Base-by-base conservation (phyloP, 2,113 vertebrate genomes). In the Malurus cyaneus region DNA sequence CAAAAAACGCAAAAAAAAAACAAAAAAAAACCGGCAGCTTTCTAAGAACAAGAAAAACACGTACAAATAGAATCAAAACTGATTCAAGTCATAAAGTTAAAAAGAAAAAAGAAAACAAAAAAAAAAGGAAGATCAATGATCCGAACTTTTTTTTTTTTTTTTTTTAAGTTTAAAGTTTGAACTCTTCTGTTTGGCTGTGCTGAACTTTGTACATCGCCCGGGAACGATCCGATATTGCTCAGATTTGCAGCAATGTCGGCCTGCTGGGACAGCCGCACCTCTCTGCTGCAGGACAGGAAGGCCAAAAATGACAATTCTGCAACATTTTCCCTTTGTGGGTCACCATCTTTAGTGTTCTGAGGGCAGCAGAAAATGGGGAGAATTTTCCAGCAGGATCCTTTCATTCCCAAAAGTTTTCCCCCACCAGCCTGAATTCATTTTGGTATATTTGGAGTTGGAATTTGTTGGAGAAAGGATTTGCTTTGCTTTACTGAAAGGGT, bases 91-190 rank as follows among this genome's bases (percentile, higher is more conserved):
- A 97, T 88, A 98, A 39, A 39, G 93, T 94, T 90, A 52, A 96
- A 97, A 96, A 96, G 84, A 92, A n/a, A 36, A 96, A 97, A 95
- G 81, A 87, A 96, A 95, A 96, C 87, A 78, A 86, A 96, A 86
- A 78, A 86, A 96, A 86, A 93, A 97, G 95, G 97, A 96, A 97
- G 98, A 98, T 98, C 98, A 98, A 98, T 98, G 98, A 98, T 98
- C 98, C 42, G 97, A 98, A 98, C 93, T 96, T 97, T 39, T 39
- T 39, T 39, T 39, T 39, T 39, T 39, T 39, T n/a, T n/a, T n/a
- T 39, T 39, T 39, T 91, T 57, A 95, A 95, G 65, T 96, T 89
- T 88, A 96, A 96, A 97, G 93, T 94, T 96, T 95, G 97, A 94
- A 96, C 91, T 96, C 93, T 97, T 95, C 89, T 88, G 91, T 86